These are phyloP conservation scores for Chymomyza caudatula DNA, from an alignment of 2,888 invertebrate species.

Conservation along the genomic window DNA sequence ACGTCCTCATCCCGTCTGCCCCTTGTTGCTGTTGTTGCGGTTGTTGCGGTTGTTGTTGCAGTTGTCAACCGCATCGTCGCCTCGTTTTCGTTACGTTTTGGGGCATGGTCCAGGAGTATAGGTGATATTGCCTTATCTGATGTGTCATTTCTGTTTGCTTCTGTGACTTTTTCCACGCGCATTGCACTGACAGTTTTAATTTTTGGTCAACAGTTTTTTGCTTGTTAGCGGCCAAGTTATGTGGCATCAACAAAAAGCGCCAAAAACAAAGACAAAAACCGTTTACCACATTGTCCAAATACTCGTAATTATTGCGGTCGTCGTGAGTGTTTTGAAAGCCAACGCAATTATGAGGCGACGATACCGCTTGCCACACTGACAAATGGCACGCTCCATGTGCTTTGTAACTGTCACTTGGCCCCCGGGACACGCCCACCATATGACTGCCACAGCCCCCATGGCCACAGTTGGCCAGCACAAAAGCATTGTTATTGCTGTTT, in stretches of 20 bases:
- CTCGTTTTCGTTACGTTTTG: conserved; percentile 8
- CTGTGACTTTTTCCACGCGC: conserved; percentile 63
- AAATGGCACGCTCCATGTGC: conserved; percentile 45
- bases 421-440: conserved; percentile 25
- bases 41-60: too few relatives aligned
- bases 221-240: conserved; percentile 59
- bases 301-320: conserved; percentile 44
- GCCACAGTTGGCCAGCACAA: background rate
- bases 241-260: conserved; percentile 28
- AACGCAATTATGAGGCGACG: conserved; percentile 54
- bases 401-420: conserved; percentile 19
- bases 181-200: conserved; percentile 36
- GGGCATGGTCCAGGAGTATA: conserved; percentile 45
- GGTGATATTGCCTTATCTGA: conserved; percentile 77
- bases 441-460: background rate
- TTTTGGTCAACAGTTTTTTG: conserved; percentile 57
- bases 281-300: conserved; percentile 57
- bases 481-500: background rate
- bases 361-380: background rate
- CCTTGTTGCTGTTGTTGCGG: too few relatives aligned
- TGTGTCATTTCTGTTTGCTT: conserved; percentile 75
- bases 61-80: too few relatives aligned
- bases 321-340: conserved; percentile 17
- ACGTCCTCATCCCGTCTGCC: background rate
- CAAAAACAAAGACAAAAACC: conserved; percentile 25